A percentile compares a stretch with the other conserved stretches of the same genome.
These are phyloP conservation scores for Diorhabda carinulata DNA, from an alignment of 1,140 invertebrate species.

Conservation along the genomic window DNA sequence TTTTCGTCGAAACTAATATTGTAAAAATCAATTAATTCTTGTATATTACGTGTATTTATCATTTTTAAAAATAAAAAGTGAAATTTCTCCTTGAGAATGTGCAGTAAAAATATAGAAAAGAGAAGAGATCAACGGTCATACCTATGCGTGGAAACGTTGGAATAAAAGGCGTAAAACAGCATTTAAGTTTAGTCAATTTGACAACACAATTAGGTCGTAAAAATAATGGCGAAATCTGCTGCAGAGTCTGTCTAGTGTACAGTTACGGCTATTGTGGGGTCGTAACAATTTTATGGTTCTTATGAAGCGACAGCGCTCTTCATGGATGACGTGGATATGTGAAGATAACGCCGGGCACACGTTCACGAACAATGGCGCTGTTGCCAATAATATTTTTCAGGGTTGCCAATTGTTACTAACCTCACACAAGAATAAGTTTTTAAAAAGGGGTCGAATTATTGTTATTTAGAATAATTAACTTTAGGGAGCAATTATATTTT, in stretches of 20 bases:
- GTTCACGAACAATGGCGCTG: slow-evolving; percentile 15
- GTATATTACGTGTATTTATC: no score
- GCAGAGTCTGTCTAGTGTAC: slow-evolving; percentile 43
- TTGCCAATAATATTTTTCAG: slow-evolving; percentile 5
- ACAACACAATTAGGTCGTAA: slow-evolving; percentile 44
- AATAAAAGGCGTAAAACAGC: slow-evolving; percentile 38
- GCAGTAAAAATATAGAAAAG: no score
- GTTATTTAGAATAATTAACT: no score
- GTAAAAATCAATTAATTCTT: no score
- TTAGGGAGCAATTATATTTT: no score
- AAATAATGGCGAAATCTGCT: slow-evolving; percentile 42
- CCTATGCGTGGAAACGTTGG: slow-evolving; percentile 25
- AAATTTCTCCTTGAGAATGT: no score
- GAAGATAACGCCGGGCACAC: slow-evolving; percentile 12
- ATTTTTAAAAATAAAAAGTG: no score
- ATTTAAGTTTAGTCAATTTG: slow-evolving; percentile 40
- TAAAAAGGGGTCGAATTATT: no score
- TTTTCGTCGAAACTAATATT: no score
- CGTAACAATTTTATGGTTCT: slow-evolving; percentile 44
- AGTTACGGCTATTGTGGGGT: slow-evolving; percentile 43
- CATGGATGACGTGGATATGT: background rate
- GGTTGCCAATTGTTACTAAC: background rate
- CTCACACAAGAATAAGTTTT: no score
- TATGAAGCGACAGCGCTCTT: slow-evolving; percentile 34
- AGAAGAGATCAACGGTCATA: no score